Base-by-base conservation (phyloP, 2,888 invertebrate species). In the Darwinula stevensoni region DNA sequence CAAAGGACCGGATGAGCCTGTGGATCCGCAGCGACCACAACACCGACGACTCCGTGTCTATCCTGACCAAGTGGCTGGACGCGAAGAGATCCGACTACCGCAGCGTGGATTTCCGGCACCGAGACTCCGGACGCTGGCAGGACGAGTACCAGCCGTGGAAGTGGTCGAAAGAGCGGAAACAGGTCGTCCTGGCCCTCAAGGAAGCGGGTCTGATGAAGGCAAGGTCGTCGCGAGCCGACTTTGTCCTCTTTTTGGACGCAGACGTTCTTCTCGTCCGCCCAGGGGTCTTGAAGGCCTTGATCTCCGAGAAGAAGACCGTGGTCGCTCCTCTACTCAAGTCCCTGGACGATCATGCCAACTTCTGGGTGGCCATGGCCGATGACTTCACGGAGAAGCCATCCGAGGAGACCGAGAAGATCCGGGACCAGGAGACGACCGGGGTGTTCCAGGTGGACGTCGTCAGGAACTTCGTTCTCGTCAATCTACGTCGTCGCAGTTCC, bases 21-120 rank as follows among this genome's bases (percentile, higher is more conserved):
- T 76, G 80, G 82, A 65, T 86, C 38, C 57, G 68, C 35, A 74
- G 72, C 49, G 86, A 88, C 47, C 74, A 73, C 43, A 86, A 80
- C 51, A 54, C 63, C 37, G 86, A 88, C 48, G 59, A 65, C 26
- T 71, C 74, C 13, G 53, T 65, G 32, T 61, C 64, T 35, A 60
- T 86, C 34, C 46, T 88, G 22, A 54, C 64, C 32, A 53, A 59
- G 32, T 88, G 86, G 84, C 47, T 69, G 2, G 44, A 57, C 2
- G 53, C 55, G 12, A 60, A 65, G 31, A 55, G 56, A 29, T 44
- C 57, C 2, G 47, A 58, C n/a, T 86, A 84, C 50, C 70, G 73
- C 48, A 62, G 61, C 6, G 53, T 80, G 1, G 58, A 67, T 42
- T 50, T 63, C 2, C 49, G 56, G 11, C 50, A 62, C 4, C 62